phyloP scores from a whole-genome alignment of 2,113 vertebrate genomes.

The Pseudorasbora parva region DNA sequence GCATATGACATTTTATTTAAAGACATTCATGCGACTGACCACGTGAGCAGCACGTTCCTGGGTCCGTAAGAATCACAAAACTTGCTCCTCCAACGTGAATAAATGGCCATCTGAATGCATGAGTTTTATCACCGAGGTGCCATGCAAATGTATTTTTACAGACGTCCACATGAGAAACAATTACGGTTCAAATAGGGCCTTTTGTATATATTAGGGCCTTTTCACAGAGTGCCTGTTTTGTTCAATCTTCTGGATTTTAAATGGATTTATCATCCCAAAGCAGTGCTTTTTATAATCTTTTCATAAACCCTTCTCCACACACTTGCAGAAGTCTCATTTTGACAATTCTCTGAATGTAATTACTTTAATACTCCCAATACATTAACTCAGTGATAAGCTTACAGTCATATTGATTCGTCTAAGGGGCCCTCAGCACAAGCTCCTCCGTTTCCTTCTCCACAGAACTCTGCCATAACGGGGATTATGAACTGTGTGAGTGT shows the following conservation, averaged over 20 bases:
- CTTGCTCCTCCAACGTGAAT: no score
- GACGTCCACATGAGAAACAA: no score
- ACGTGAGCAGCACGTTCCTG: no score
- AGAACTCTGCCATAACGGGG: neutral
- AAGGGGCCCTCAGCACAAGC: slow-evolving; percentile 3
- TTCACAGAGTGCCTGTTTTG: slow-evolving; percentile 2
- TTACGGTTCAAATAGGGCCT: no score
- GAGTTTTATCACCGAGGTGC: no score
- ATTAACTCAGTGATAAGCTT: slow-evolving; percentile 1
- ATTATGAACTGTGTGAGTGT: neutral
- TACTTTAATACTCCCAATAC: slow-evolving; percentile 15
- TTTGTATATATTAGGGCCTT: neutral
- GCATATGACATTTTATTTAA: no score
- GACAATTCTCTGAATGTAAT: slow-evolving; percentile 4
- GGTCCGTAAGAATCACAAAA: no score
- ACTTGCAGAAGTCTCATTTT: slow-evolving; percentile 11
- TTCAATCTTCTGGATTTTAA: slow-evolving; percentile 16
- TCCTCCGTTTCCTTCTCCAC: neutral
- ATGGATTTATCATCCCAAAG: neutral
- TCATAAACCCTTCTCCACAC: slow-evolving; percentile 1
- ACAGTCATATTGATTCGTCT: slow-evolving; percentile 12
- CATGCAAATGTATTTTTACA: no score
- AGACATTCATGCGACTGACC: no score
- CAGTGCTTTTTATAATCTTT: slow-evolving; percentile 5
- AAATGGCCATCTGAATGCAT: no score